phyloP scores from a whole-genome alignment of 2,113 vertebrate species.

The Macrotus californicus region DNA sequence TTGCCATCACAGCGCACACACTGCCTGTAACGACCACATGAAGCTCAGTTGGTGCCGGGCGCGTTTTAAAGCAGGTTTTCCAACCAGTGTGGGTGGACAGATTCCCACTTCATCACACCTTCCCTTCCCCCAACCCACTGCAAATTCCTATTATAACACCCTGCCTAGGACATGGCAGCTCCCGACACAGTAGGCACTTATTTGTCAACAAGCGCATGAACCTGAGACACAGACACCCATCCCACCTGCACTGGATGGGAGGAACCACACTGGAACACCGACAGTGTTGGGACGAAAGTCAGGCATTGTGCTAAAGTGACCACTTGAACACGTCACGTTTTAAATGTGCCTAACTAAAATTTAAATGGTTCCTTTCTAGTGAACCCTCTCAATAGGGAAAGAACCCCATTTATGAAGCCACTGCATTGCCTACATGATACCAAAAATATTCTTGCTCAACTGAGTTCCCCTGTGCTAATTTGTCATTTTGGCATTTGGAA shows the following conservation, averaged over 20 bases:
- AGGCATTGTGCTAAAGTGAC: background rate
- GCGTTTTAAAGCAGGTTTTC: constrained; percentile 35
- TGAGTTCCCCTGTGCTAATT: background rate
- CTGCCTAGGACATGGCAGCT: background rate
- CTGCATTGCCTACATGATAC: background rate
- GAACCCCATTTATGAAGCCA: background rate
- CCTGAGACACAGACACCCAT: background rate
- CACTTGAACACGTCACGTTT: background rate
- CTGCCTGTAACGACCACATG: constrained; percentile 19
- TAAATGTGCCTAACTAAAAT: background rate
- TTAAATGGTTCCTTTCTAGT: background rate
- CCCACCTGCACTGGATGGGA: background rate
- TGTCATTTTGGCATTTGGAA: background rate
- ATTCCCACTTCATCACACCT: constrained; percentile 8
- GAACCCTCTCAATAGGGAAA: background rate
- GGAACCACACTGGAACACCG: background rate
- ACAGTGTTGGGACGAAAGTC: background rate
- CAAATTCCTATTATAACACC: background rate
- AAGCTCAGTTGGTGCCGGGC: background rate
- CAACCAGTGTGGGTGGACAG: constrained; percentile 39
- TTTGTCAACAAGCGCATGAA: constrained; percentile 31
- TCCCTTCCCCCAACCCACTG: background rate
- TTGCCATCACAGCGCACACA: constrained; percentile 17
- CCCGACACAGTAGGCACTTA: background rate
- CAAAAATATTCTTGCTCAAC: background rate